Base-by-base conservation (phyloP, 2,113 vertebrate species). In the Halichoeres trimaculatus region DNA sequence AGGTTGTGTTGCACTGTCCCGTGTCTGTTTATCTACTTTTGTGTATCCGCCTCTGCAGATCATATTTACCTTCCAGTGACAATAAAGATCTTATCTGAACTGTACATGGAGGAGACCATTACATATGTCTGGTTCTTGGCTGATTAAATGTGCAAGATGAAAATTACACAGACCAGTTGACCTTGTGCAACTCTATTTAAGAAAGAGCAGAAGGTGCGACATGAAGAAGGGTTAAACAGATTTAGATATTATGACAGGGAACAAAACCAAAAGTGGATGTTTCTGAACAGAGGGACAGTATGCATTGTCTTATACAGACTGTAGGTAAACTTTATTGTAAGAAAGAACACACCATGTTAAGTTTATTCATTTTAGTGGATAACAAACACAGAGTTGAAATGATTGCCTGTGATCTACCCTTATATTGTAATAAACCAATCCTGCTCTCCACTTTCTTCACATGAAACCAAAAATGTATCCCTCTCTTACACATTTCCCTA, bases 391-490 rank as follows among this genome's bases (percentile, higher is more conserved):
- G 8, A 45, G 40, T 57, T 43, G 35, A 35, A 57, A 64, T 41
- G 43, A 61, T 45, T 34, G 47, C 38, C 41, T 41, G 59, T 68
- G 24, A 61, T 55, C 62, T 70, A 54, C 81, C 74, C 66, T 57
- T 60, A 74, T 76, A 58, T 51, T 66, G 61, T 70, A 56, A 68
- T 23, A 26, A 70, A 62, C 57, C 50, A 38, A 71, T 47, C 52
- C 11, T 74, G 62, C 45, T 63, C 67, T 74, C 62, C 26, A n/a
- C 34, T 54, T 35, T 66, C 70, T 16, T 72, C 80, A 70, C 51
- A 63, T 71, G 23, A 76, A 35, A 59, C 47, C 47, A 26, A 30
- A 43, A 79, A 77, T 89, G 63, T 70, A 71, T 86, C 74, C 80
- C 22, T 66, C 50, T 69, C 53, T 65, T 65, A 84, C 71, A 76